Evolutionary conservation across 2,797 vertebrate species (phyloP).

Genomic region (Bucorvus abyssinicus): DNA sequence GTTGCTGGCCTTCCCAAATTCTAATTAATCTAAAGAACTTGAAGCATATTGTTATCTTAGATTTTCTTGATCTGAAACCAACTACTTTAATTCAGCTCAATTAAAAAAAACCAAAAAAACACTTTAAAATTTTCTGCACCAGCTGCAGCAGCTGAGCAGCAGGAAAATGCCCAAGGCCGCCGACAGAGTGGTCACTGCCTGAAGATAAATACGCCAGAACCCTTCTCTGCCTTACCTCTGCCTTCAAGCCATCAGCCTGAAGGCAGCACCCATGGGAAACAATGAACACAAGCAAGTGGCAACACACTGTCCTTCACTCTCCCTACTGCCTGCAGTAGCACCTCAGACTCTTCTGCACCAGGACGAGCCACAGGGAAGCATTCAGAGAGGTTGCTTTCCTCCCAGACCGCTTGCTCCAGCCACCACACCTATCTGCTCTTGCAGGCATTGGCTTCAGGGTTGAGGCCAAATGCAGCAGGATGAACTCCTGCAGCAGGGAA

Average conservation of each 20-base stretch:
- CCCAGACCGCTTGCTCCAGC: not conserved
- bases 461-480: not conserved
- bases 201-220: not conserved
- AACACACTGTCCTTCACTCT: slow-evolving; percentile 25
- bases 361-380: not conserved
- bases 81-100: not conserved
- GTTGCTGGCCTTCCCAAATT: not conserved
- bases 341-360: slow-evolving; percentile 24
- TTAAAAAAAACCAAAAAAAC: not conserved
- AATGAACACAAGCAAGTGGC: slow-evolving; percentile 3
- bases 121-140: not conserved
- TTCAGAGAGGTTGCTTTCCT: not conserved
- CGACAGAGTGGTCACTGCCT: not conserved
- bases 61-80: not conserved
- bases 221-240: slow-evolving; percentile 37
- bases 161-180: not conserved
- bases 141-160: not conserved
- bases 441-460: not conserved
- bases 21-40: not conserved
- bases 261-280: slow-evolving; percentile 1
- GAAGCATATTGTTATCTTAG: not conserved
- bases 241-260: not conserved
- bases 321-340: slow-evolving; percentile 14
- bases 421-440: slow-evolving; percentile 25
- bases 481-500: not conserved